Conservation (phyloP, 2,113 vertebrate genomes). For the Paradisaea rubra region DNA sequence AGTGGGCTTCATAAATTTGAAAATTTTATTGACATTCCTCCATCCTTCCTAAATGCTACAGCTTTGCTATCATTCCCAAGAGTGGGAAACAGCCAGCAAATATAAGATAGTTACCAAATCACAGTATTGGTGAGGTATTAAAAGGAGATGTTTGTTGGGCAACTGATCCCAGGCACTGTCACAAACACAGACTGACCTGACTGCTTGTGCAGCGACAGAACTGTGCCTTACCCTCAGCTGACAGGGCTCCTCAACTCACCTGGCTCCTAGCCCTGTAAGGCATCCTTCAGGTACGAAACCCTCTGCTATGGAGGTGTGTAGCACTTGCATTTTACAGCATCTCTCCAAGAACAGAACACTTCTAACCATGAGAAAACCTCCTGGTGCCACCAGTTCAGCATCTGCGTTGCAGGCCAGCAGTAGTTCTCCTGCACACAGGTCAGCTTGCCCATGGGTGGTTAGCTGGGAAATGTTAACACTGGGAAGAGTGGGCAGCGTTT, state of each 20-base stretch:
- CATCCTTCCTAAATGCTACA: background rate
- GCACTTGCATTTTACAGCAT: accelerated
- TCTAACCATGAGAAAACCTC: background rate
- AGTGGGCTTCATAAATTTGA: background rate
- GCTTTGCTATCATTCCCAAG: background rate
- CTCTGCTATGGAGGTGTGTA: background rate
- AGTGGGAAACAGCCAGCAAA: background rate
- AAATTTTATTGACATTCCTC: background rate
- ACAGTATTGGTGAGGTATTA: background rate
- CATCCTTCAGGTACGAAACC: accelerated
- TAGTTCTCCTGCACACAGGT: background rate
- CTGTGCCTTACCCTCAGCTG: background rate
- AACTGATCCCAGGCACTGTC: background rate
- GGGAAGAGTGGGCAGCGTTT: background rate
- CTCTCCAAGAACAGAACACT: background rate
- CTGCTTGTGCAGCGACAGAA: background rate
- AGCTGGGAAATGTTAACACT: background rate
- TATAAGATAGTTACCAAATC: background rate
- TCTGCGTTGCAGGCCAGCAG: background rate
- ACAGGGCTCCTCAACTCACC: background rate
- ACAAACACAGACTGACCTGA: background rate
- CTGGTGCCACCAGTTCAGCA: background rate
- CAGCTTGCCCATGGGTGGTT: background rate
- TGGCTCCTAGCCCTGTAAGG: background rate
- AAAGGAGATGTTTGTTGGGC: background rate